A percentile compares a stretch with the other conserved stretches of the same genome.
phyloP scores from a whole-genome alignment of 1,140 invertebrate species.

The Drosophila micromelanica region DNA sequence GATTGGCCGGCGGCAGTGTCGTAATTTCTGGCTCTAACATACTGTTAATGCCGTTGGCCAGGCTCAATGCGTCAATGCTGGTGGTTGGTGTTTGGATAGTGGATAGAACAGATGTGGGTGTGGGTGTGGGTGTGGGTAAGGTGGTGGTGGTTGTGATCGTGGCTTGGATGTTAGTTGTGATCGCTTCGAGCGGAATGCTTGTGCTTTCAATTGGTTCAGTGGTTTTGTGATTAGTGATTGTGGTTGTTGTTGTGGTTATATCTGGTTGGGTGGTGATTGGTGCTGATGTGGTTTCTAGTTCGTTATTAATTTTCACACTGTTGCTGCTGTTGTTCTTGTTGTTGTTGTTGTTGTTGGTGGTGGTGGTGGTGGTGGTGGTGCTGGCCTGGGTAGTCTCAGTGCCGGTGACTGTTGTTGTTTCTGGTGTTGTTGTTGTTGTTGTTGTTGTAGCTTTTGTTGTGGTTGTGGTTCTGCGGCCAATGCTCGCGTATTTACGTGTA shows the following conservation, averaged over 20 bases:
- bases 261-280: constrained; percentile 54
- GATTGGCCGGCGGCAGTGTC: constrained; percentile 37
- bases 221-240: constrained; percentile 67
- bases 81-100: constrained; percentile 43
- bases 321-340: constrained; percentile 54
- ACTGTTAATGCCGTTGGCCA: constrained; percentile 36
- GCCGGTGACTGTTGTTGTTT: constrained; percentile 75
- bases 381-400: constrained; percentile 69
- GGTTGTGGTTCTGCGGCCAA: constrained; percentile 75
- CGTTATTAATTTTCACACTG: constrained; percentile 66
- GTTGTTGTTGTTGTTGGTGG: constrained; percentile 42
- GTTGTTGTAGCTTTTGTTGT: constrained; percentile 67
- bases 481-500: constrained; percentile 78
- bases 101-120: constrained; percentile 46
- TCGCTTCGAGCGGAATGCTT: constrained; percentile 69
- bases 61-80: constrained; percentile 38
- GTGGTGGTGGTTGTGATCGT: constrained; percentile 73
- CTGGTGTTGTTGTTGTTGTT: constrained; percentile 59
- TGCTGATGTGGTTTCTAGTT: constrained; percentile 50
- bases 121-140: constrained; percentile 52
- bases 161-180: constrained; percentile 75
- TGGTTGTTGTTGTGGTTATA: constrained; percentile 43
- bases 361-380: constrained; percentile 25
- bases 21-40: constrained; percentile 35
- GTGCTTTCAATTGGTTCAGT: constrained; percentile 83